phyloP scores from a whole-genome alignment of 2,797 vertebrate species.

The Rousettus madagascariensis region DNA sequence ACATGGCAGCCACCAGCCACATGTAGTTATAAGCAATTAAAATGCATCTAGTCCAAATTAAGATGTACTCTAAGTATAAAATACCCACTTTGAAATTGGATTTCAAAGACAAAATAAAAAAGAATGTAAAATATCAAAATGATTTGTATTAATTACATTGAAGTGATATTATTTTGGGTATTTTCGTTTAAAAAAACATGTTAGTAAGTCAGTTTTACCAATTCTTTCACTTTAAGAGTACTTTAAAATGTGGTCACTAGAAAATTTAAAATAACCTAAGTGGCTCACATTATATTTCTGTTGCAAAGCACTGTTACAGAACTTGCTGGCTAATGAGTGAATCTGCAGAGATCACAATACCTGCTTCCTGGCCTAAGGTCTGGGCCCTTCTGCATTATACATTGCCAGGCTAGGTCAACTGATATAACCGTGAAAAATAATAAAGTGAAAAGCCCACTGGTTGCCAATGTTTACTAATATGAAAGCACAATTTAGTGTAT shows the following conservation, averaged over 20 bases:
- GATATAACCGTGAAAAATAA: not conserved
- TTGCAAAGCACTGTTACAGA: not conserved
- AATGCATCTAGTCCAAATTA: not conserved
- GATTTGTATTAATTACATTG: not conserved
- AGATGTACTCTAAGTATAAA: not conserved
- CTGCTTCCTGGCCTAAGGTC: not conserved
- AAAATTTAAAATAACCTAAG: not conserved
- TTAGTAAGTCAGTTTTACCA: not conserved
- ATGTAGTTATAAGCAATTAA: not conserved
- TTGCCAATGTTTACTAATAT: not conserved
- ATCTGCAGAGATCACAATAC: not conserved
- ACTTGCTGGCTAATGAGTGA: not conserved
- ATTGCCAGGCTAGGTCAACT: not conserved
- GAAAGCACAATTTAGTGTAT: not conserved
- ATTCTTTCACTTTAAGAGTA: not conserved
- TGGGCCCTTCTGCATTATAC: not conserved
- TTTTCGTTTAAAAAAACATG: not conserved
- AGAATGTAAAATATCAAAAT: not conserved
- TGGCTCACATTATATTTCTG: not conserved
- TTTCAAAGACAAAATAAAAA: constrained; percentile 34
- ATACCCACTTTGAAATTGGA: not conserved
- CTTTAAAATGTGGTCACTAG: not conserved
- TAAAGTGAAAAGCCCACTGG: not conserved
- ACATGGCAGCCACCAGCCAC: not conserved
- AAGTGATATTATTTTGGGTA: not conserved